Percentiles rank a stretch among this genome's conserved stretches.
These are phyloP conservation scores for Xiphophorus maculatus DNA, from an alignment of 2,113 vertebrate species.

Conservation along the genomic window DNA sequence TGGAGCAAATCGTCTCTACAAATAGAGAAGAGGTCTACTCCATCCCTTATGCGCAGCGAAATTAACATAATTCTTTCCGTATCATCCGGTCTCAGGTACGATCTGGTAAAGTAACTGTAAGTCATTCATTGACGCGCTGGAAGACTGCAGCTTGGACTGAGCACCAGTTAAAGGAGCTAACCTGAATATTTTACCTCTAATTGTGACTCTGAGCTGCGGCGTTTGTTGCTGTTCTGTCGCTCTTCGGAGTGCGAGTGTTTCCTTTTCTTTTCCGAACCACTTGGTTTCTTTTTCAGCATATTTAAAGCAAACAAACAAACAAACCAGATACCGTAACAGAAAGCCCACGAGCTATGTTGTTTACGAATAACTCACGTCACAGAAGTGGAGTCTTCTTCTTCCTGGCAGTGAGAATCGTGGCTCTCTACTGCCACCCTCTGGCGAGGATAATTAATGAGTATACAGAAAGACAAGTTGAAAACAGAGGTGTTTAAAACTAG, in stretches of 20 bases:
- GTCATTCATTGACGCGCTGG: too few species aligned
- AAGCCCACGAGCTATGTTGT: background rate
- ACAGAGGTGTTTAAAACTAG: too few species aligned
- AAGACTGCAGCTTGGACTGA: too few species aligned
- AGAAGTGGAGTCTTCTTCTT: too few species aligned
- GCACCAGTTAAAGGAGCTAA: background rate
- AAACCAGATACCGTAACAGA: background rate
- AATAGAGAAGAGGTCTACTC: background rate
- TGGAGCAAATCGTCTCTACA: background rate
- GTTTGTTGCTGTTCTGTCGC: slow-evolving; percentile 56
- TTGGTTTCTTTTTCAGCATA: slow-evolving; percentile 75
- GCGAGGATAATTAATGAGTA: too few species aligned
- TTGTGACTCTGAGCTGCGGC: slow-evolving; percentile 52
- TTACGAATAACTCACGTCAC: background rate
- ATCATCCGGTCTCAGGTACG: too few species aligned
- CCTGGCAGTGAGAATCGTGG: too few species aligned
- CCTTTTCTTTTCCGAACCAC: slow-evolving; percentile 75
- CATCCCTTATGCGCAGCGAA: too few species aligned
- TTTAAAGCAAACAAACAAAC: background rate
- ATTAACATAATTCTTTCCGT: too few species aligned
- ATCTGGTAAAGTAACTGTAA: too few species aligned
- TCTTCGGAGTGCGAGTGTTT: slow-evolving; percentile 68
- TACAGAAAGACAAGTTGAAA: too few species aligned
- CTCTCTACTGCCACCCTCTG: too few species aligned
- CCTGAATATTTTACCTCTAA: slow-evolving; percentile 50